Conservation (phyloP, 2,113 vertebrate genomes). For the Lanius ludovicianus region DNA sequence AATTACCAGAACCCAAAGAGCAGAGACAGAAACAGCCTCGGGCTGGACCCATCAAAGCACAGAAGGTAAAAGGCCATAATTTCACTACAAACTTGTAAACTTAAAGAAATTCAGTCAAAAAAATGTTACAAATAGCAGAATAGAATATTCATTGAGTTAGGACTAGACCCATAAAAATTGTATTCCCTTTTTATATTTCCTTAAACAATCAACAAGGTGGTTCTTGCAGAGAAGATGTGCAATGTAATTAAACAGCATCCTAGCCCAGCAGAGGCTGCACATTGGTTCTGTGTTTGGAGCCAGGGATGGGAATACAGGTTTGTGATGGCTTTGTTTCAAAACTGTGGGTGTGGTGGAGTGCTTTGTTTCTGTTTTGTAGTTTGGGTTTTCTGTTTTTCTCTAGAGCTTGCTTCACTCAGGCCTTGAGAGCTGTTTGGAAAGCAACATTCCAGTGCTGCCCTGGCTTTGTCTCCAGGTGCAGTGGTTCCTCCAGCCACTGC, state of each 20-base stretch:
- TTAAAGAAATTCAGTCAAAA: neutral
- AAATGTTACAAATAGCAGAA: neutral
- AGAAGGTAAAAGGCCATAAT: constrained; percentile 81
- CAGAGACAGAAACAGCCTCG: constrained; percentile 95
- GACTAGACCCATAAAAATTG: neutral
- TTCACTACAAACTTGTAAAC: neutral
- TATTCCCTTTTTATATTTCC: neutral
- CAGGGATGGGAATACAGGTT: neutral
- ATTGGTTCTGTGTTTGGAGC: neutral
- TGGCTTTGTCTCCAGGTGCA: neutral
- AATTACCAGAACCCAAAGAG: constrained; percentile 94
- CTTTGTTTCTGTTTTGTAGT: neutral
- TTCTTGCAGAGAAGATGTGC: neutral
- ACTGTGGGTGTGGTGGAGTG: neutral
- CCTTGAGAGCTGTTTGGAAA: neutral
- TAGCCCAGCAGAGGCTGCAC: neutral
- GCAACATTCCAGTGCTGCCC: neutral
- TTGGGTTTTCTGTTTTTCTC: neutral
- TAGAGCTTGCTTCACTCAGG: neutral
- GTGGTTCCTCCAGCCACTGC: neutral
- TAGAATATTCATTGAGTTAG: neutral
- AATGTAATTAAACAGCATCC: neutral
- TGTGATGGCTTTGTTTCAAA: neutral
- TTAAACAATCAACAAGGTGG: neutral
- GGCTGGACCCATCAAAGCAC: constrained; percentile 94